Evolutionary conservation across 2,888 invertebrate genomes (phyloP).

Genomic region (Hipparchia semele): DNA sequence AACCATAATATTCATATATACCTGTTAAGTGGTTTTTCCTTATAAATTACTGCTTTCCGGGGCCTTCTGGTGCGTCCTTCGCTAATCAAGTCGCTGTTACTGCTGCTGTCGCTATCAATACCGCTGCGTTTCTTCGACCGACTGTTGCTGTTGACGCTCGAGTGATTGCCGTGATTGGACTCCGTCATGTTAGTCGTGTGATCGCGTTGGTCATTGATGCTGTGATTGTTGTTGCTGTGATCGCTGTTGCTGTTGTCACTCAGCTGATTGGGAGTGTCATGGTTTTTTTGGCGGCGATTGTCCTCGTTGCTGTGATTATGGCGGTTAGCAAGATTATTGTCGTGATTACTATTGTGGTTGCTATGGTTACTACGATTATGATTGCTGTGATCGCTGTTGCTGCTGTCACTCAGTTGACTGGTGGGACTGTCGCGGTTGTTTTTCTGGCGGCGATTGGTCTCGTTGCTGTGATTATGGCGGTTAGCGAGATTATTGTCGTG

Average conservation of each 20-base stretch:
- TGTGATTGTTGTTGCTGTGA: neutral
- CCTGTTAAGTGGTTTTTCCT: slow-evolving; percentile 73
- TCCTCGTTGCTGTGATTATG: neutral
- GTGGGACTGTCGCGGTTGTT: neutral
- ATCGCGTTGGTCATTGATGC: neutral
- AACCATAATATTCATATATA: slow-evolving; percentile 35
- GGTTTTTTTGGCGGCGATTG: neutral
- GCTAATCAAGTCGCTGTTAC: slow-evolving; percentile 43
- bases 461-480: neutral
- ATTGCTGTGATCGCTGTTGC: slow-evolving; percentile 3
- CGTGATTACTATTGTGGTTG: slow-evolving; percentile 18
- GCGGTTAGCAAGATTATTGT: slow-evolving; percentile 16
- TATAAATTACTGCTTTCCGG: slow-evolving; percentile 65
- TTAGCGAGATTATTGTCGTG: slow-evolving; percentile 21
- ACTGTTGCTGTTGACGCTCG: neutral
- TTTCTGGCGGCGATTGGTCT: neutral
- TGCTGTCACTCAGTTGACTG: slow-evolving; percentile 19
- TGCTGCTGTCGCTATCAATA: slow-evolving; percentile 43
- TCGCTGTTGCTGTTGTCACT: neutral
- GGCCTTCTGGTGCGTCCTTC: slow-evolving; percentile 56
- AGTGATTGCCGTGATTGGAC: neutral
- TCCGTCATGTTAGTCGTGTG: too few relatives aligned
- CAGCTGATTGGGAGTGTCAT: slow-evolving; percentile 3
- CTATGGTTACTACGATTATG: slow-evolving; percentile 12
- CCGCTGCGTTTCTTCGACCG: slow-evolving; percentile 26